A percentile compares a stretch with the other conserved stretches of the same genome.
These are phyloP conservation scores for Philereme transversata DNA, from an alignment of 2,888 invertebrate genomes.

Conservation along the genomic window DNA sequence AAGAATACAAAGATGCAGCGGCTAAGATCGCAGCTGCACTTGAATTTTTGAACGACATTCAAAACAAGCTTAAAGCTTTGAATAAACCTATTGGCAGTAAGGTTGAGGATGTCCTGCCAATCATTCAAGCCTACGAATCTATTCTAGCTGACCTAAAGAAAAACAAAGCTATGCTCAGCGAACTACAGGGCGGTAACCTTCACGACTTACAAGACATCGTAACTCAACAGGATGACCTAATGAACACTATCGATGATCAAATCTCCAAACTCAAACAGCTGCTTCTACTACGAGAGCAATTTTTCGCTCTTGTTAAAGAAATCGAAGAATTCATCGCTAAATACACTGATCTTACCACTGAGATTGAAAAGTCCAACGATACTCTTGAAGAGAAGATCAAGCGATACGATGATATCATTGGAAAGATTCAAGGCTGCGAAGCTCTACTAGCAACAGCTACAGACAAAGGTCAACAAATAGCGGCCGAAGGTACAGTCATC, in stretches of 20 bases:
- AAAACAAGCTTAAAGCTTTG: conserved; percentile 91
- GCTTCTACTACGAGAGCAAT: conserved; percentile 93
- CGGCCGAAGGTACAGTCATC: conserved; percentile 93
- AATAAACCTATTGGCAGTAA: conserved; percentile 94
- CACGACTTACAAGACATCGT: conserved; percentile 91
- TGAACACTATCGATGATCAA: conserved; percentile 93
- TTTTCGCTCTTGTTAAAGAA: conserved; percentile 92
- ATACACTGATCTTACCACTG: conserved; percentile 92
- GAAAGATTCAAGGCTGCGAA: conserved; percentile 95
- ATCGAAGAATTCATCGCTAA: conserved; percentile 94
- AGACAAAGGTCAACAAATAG: conserved; percentile 97
- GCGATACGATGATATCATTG: conserved; percentile 92
- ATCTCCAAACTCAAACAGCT: conserved; percentile 91
- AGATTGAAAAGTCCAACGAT: conserved; percentile 93
- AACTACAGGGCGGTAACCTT: conserved; percentile 89
- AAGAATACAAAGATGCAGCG: conserved; percentile 92
- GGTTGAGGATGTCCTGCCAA: conserved; percentile 94
- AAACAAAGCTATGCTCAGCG: conserved; percentile 90
- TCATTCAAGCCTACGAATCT: conserved; percentile 90
- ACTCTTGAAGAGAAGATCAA: conserved; percentile 94
- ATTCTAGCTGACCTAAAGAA: conserved; percentile 90
- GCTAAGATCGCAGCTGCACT: conserved; percentile 91
- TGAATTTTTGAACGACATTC: conserved; percentile 91
- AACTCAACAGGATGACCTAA: conserved; percentile 93
- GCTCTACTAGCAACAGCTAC: conserved; percentile 93